phyloP scores from a whole-genome alignment of 2,797 vertebrate species.

The Tapera naevia region DNA sequence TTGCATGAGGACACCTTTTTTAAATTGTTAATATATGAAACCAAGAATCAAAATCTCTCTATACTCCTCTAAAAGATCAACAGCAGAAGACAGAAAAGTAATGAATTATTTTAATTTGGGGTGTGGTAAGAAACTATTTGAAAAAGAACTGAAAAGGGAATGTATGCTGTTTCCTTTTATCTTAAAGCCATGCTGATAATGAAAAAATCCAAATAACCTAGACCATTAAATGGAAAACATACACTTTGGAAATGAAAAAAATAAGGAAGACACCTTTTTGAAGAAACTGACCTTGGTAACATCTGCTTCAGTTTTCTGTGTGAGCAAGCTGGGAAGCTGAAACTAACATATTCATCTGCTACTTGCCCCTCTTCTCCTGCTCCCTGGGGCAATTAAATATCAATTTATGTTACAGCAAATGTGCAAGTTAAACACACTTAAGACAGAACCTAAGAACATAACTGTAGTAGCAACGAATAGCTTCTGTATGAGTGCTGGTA shows the following conservation, averaged over 20 bases:
- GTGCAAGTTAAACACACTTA: not conserved
- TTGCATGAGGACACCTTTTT: not conserved
- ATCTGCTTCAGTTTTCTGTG: not conserved
- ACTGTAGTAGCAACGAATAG: not conserved
- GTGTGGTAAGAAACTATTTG: not conserved
- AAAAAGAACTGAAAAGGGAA: not conserved
- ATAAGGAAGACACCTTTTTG: not conserved
- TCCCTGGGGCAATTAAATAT: not conserved
- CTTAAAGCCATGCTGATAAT: not conserved
- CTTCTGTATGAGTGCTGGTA: not conserved
- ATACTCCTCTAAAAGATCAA: not conserved
- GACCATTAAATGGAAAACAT: not conserved
- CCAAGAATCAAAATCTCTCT: not conserved
- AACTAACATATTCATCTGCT: not conserved
- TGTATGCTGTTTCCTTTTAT: not conserved
- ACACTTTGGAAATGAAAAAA: not conserved
- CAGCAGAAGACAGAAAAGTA: not conserved
- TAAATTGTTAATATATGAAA: not conserved
- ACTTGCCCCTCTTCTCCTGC: not conserved
- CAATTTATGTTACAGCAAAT: not conserved
- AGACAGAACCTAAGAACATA: not conserved
- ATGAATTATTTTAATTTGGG: not conserved
- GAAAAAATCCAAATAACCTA: not conserved
- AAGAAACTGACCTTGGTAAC: not conserved
- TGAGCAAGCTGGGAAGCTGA: not conserved